Evolutionary conservation across 2,113 vertebrate species (phyloP), one percentile per base, ranked within the genome.

Genomic region (Apodemus speciosus): DNA sequence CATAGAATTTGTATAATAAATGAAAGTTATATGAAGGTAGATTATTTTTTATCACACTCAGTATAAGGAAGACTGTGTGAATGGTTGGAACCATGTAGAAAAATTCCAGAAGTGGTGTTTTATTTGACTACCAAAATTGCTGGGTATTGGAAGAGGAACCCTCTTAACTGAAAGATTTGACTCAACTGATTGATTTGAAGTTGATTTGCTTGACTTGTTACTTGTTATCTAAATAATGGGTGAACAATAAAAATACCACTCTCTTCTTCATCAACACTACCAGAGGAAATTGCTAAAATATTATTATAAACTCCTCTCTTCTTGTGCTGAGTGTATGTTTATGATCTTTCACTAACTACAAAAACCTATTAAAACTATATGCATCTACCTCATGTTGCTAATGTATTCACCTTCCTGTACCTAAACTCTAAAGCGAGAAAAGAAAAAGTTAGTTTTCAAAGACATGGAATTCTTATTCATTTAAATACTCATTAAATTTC

Each of bases 171-270:
- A 79, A 93, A 27, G 21, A 8, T 73, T 89, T 79, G 15, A 84
- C 40, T 89, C 84, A 16, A 87, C 21, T 85, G 56, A 46, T 56
- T 94, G 87, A 80, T 51, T 27, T 64, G 84, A 76, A 13, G 72
- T 16, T 66, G 18, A 88, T 69, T 85, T 95, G 32, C 60, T 66
- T 71, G 40, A 64, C 43, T 89, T 18, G 51, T 71, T 86, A 80
- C 40, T 75, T 89, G 4, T 58, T 88, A 91, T 77, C 11, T 89
- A 73, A 77, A 25, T 75, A 49, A 16, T 21, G 14, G 6, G 21
- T 62, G 84, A 92, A 35, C 15, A 88, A 81, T 80, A 25, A 73
- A 85, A 83, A 89, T 27, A 89, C 69, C 72, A 73, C 35, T 86
- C 25, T 53, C 40, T 49, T 38, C 13, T 84, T 91, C 32, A 58